Percentiles rank a stretch among this genome's conserved stretches.
These are phyloP conservation scores for Parapsyche elsis DNA, from an alignment of 1,140 invertebrate genomes.

Conservation along the genomic window DNA sequence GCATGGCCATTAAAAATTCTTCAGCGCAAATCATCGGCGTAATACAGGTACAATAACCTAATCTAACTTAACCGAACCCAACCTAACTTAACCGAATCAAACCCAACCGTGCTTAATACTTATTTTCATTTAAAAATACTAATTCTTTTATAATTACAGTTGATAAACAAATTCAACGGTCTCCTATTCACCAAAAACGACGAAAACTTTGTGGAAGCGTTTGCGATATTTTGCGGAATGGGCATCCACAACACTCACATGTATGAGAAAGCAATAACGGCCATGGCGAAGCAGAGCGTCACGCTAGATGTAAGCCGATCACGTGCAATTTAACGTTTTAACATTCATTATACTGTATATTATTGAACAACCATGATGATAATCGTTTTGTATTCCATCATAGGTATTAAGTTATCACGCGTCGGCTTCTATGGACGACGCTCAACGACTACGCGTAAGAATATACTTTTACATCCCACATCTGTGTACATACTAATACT, in stretches of 20 bases:
- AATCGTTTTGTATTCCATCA: constrained; percentile 1
- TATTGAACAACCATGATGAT: not conserved
- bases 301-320: constrained; percentile 78
- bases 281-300: constrained; percentile 95
- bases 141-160: constrained; percentile 64
- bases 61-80: too few species aligned
- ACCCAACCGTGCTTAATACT: too few species aligned
- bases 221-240: constrained; percentile 98
- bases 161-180: constrained; percentile 93
- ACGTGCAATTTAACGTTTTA: not conserved
- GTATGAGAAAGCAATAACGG: constrained; percentile 93
- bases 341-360: not conserved
- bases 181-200: constrained; percentile 90
- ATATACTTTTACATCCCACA: constrained; percentile 26
- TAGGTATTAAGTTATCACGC: constrained; percentile 94
- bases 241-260: constrained; percentile 97
- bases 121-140: too few species aligned
- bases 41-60: constrained; percentile 86
- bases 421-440: constrained; percentile 89
- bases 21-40: constrained; percentile 91
- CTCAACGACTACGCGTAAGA: constrained; percentile 82
- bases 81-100: too few species aligned
- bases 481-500: not conserved
- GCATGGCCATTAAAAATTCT: constrained; percentile 94
- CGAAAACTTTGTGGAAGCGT: constrained; percentile 94